Evolutionary conservation across 2,797 vertebrate genomes (phyloP).

Genomic region (Acipenser ruthenus): DNA sequence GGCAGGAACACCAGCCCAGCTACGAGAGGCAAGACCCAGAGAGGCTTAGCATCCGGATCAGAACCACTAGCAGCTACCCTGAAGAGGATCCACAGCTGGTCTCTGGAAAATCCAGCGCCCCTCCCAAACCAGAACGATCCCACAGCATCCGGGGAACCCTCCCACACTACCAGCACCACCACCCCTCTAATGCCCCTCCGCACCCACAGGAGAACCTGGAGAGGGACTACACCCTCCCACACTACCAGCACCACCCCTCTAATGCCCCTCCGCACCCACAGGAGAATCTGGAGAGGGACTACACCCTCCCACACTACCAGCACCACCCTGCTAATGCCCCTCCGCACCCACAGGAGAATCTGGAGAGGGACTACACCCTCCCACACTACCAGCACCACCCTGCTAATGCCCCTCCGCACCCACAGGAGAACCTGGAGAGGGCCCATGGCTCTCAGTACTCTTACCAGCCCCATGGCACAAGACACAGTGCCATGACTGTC

Average conservation of each 20-base stretch:
- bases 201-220: constrained; percentile 55
- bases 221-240: constrained; percentile 62
- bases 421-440: constrained; percentile 52
- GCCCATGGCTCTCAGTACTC: constrained; percentile 66
- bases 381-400: constrained; percentile 69
- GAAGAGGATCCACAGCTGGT: constrained; percentile 56
- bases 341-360: constrained; percentile 45
- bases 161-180: constrained; percentile 40
- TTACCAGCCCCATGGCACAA: constrained; percentile 73
- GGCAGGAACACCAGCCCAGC: constrained; percentile 59
- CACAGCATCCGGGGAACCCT: constrained; percentile 66
- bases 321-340: constrained; percentile 31
- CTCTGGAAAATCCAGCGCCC: constrained; percentile 51
- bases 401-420: constrained; percentile 29
- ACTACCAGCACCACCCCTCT: constrained; percentile 60
- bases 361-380: constrained; percentile 61
- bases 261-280: constrained; percentile 37
- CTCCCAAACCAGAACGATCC: constrained; percentile 78
- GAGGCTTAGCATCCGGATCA: constrained; percentile 53
- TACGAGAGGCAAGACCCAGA: constrained; percentile 66
- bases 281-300: constrained; percentile 60
- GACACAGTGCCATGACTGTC: constrained; percentile 57
- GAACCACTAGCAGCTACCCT: constrained; percentile 46
- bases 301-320: constrained; percentile 68
- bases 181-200: constrained; percentile 15